phyloP scores from a whole-genome alignment of 2,888 invertebrate genomes.

The Melanostoma mellinum region DNA sequence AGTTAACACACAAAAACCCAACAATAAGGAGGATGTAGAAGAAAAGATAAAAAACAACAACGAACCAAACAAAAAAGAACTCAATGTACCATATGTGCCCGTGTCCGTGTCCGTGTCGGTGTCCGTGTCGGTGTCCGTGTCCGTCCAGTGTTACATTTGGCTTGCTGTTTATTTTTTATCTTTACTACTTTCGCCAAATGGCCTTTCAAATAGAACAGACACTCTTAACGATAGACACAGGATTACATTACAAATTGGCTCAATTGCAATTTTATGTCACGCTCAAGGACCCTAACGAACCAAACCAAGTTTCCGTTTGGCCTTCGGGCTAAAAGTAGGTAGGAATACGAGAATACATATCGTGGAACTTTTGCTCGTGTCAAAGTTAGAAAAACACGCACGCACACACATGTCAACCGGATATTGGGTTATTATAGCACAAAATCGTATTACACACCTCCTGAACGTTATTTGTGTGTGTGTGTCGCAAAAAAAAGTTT shows the following conservation, averaged over 20 bases:
- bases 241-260: conserved; percentile 80
- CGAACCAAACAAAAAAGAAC: neutral
- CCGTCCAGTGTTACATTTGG: conserved; percentile 55
- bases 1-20: conserved; percentile 70
- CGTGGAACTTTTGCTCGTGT: conserved; percentile 48
- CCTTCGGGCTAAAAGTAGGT: conserved; percentile 41
- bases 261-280: conserved; percentile 82
- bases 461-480: conserved; percentile 16
- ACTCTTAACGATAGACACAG: conserved; percentile 6
- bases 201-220: conserved; percentile 41
- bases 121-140: conserved; percentile 33
- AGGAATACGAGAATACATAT: neutral
- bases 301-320: conserved; percentile 41
- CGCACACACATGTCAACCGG: conserved; percentile 32
- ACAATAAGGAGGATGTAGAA: conserved; percentile 31
- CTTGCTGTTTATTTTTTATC: conserved; percentile 12
- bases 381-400: conserved; percentile 50
- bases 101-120: conserved; percentile 38
- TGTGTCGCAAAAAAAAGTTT: neutral
- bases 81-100: conserved; percentile 53
- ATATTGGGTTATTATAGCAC: conserved; percentile 53
- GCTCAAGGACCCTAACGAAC: conserved; percentile 74
- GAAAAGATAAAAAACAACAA: conserved; percentile 13
- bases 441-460: conserved; percentile 70
- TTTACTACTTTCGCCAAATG: conserved; percentile 30